A percentile compares a stretch with the other conserved stretches of the same genome.
phyloP scores from a whole-genome alignment of 2,113 vertebrate species.

The Beaufortia kweichowensis region DNA sequence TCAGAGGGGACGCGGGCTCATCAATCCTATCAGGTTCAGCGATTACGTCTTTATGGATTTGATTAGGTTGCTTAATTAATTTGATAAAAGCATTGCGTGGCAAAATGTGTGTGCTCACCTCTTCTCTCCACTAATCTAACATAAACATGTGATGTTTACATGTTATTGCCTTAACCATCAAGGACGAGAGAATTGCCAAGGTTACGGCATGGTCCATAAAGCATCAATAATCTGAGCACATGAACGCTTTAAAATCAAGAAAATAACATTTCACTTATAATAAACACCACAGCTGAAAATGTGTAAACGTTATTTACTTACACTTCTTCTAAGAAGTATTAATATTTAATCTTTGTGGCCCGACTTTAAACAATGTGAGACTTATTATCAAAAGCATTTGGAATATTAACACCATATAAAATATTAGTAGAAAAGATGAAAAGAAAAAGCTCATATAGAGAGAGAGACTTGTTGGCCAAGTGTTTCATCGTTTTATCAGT shows the following conservation, averaged over 20 bases:
- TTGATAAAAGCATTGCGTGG: conserved; percentile 28
- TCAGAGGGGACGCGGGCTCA: conserved; percentile 36
- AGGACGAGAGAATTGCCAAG: too few species aligned
- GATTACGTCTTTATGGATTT: conserved; percentile 41
- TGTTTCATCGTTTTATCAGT: neutral
- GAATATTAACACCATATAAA: neutral
- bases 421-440: neutral
- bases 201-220: too few species aligned
- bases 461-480: neutral
- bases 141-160: neutral
- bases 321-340: too few species aligned
- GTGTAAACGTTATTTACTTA: too few species aligned
- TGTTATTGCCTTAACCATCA: neutral
- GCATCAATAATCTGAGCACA: too few species aligned
- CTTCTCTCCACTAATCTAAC: neutral
- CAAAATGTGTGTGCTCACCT: neutral
- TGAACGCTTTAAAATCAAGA: too few species aligned
- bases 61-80: conserved; percentile 46
- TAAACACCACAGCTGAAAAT: too few species aligned
- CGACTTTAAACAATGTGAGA: neutral
- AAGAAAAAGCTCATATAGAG: neutral
- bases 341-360: too few species aligned
- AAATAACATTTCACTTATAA: too few species aligned
- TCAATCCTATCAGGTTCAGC: conserved; percentile 27
- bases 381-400: conserved; percentile 12